Percentiles rank a stretch among this genome's conserved stretches.
Conservation (phyloP, 2,888 invertebrate genomes). For the Tetrapedia diversipes region DNA sequence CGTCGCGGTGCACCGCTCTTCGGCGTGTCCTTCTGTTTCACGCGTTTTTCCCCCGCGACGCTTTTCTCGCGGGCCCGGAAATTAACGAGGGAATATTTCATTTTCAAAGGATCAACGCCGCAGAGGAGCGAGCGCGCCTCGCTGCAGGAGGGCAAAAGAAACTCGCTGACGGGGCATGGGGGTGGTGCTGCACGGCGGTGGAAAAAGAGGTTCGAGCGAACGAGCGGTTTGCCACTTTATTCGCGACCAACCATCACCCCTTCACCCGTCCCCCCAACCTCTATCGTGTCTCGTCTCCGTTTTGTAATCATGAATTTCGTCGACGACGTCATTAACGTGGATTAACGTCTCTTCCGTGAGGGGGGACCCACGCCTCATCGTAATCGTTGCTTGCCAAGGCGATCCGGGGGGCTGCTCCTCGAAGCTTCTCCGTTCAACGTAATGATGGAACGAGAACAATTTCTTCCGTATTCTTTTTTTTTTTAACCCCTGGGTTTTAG, state of each 20-base stretch:
- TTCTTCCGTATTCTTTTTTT: too few species aligned
- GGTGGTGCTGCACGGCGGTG: slow-evolving; percentile 9
- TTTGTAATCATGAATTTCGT: slow-evolving; percentile 68
- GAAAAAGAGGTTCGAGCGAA: slow-evolving; percentile 50
- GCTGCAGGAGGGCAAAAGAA: slow-evolving; percentile 39
- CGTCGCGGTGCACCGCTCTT: neutral
- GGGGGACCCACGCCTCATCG: slow-evolving; percentile 38
- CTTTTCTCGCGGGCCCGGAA: slow-evolving; percentile 63
- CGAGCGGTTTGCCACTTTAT: slow-evolving; percentile 65
- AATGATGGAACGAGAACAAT: slow-evolving; percentile 28
- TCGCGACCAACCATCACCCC: slow-evolving; percentile 18
- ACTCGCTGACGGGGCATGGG: slow-evolving; percentile 8
- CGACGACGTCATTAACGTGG: slow-evolving; percentile 64
- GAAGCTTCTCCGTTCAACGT: neutral
- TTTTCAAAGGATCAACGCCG: slow-evolving; percentile 65
- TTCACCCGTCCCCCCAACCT: slow-evolving; percentile 2
- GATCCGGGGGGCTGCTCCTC: slow-evolving; percentile 18
- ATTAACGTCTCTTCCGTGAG: slow-evolving; percentile 49
- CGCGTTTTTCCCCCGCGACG: slow-evolving; percentile 62
- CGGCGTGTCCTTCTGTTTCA: slow-evolving; percentile 60
- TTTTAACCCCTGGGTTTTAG: too few species aligned
- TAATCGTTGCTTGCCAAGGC: slow-evolving; percentile 54
- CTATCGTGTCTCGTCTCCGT: slow-evolving; percentile 54
- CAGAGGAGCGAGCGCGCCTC: slow-evolving; percentile 38
- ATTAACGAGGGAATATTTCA: slow-evolving; percentile 70